Evolutionary conservation across 2,797 vertebrate species (phyloP).

Genomic region (Falco rusticolus): DNA sequence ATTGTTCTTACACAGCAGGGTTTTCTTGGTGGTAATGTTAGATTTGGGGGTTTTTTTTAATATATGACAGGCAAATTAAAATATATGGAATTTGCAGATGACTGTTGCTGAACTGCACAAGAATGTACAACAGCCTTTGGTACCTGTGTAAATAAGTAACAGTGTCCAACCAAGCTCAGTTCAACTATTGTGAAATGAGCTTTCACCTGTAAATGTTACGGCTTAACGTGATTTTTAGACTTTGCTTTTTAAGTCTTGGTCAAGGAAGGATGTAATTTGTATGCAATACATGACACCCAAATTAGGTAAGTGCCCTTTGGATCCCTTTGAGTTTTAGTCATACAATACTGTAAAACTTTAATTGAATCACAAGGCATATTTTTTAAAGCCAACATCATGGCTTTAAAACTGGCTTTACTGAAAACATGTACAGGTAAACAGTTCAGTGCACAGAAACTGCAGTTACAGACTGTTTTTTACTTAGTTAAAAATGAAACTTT

Average conservation of each 20-base stretch:
- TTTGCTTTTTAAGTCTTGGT: neutral
- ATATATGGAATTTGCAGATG: neutral
- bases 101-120: neutral
- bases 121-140: neutral
- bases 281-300: neutral
- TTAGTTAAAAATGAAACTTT: neutral
- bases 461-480: neutral
- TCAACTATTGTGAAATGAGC: neutral
- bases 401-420: neutral
- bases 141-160: constrained; percentile 1
- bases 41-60: neutral
- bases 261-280: neutral
- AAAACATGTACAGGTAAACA: neutral
- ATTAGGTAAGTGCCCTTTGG: neutral
- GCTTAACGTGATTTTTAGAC: neutral
- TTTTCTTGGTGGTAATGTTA: neutral
- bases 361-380: neutral
- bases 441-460: neutral
- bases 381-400: neutral
- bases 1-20: neutral
- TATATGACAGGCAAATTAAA: neutral
- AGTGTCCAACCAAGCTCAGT: neutral
- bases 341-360: neutral
- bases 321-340: neutral
- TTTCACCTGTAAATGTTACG: neutral